Evolutionary conservation across 35 echinoderm and acorn worm genomes (phyloP), one percentile per base, ranked within the genome.

Genomic region (Anneissia japonica): DNA sequence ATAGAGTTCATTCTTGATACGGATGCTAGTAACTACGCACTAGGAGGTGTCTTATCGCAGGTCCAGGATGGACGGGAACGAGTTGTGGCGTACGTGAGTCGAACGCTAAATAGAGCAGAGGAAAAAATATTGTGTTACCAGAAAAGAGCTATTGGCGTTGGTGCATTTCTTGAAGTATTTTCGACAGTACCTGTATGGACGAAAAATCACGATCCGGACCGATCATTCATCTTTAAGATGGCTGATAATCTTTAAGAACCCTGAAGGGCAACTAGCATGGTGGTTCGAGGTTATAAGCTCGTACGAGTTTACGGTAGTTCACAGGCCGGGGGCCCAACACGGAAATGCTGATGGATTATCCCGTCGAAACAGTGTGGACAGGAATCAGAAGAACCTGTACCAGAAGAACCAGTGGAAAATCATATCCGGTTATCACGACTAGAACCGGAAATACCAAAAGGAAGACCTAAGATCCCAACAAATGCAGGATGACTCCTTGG

Each of bases 181-280:
- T 39, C 51, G 46, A 51, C 83, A 75, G 0, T 87, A 74, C 35
- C 34, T 87, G 12, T 91, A 87, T 74, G 86, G 86, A 33, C 31
- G 72, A 28, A 82, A 77, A 36, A 83, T 92, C 34, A 55, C 36
- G 21, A 28, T 92, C 14, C 39, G 91, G 38, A 92, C 85, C 6
- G 91, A 88, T 36, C 91, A 88, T 34, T 76, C 83, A 0, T 74
- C 86, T 6, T 46, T 83, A 10, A 74, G 75, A n/a, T 88, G 85
- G 79, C 86, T 87, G 38, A 21, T 77, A 0, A 88, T 82, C 79
- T 92, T 88, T 37, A 36, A 74, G 14, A 38, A 80, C 26, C 85
- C 85, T 33, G 73, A 87, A 77, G 90, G 86, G 3, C 91, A 92
- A 35, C 41, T 88, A 64, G 85, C 91, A 3, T 39, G 91, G 34